Evolutionary conservation across 1,140 invertebrate species (phyloP).

Genomic region (Penaeus japonicus): DNA sequence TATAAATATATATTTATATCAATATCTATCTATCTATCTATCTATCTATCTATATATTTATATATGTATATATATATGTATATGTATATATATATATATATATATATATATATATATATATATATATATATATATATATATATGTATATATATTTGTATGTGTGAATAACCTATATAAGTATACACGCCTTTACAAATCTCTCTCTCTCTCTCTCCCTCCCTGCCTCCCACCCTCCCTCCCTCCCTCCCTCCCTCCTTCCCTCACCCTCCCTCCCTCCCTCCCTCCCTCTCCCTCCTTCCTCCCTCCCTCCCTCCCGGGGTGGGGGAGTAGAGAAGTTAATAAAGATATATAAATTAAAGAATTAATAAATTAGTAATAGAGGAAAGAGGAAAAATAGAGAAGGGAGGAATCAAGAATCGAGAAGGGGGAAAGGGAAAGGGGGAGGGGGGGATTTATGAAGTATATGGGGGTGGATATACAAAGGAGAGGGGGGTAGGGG

Average conservation of each 20-base stretch:
- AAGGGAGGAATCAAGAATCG: neutral
- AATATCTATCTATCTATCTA: too few species aligned
- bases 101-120: neutral
- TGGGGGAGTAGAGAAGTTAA: neutral
- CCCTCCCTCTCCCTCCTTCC: too few species aligned
- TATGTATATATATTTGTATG: neutral
- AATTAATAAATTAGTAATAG: neutral
- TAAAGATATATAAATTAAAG: neutral
- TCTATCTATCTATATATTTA: neutral
- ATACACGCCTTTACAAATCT: neutral
- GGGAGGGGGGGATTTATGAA: neutral
- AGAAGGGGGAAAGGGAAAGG: neutral
- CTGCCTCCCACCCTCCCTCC: too few species aligned
- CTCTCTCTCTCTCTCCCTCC: neutral
- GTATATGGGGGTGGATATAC: neutral
- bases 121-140: constrained; percentile 6
- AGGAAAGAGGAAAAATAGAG: neutral
- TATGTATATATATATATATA: neutral
- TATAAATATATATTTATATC: too few species aligned
- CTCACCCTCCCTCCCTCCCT: too few species aligned
- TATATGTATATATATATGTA: neutral
- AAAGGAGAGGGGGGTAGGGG: neutral
- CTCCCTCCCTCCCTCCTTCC: too few species aligned
- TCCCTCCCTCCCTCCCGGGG: too few species aligned
- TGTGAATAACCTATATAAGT: neutral